Conservation (phyloP, 2,113 vertebrate genomes). For the Marmota monax region DNA sequence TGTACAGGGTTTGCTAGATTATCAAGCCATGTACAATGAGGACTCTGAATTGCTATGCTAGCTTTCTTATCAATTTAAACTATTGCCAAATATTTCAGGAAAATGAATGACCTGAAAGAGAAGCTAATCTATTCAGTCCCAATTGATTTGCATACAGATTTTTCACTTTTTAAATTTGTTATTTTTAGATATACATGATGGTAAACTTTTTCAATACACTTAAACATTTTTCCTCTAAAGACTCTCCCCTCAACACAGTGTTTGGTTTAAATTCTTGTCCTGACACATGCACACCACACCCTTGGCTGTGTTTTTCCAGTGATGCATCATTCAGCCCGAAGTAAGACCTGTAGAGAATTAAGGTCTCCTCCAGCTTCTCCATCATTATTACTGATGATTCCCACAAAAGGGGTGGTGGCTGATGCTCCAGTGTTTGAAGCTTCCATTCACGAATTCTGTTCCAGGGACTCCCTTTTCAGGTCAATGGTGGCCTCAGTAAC, state of each 20-base stretch:
- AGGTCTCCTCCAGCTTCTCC: background rate
- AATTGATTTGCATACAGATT: background rate
- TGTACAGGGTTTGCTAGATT: background rate
- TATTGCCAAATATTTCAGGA: background rate
- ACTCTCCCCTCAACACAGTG: background rate
- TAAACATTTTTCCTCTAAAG: background rate
- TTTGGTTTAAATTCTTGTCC: background rate
- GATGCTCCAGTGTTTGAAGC: background rate
- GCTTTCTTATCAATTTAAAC: background rate
- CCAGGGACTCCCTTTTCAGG: slow-evolving; percentile 43
- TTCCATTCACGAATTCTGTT: slow-evolving; percentile 64
- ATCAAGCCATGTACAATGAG: background rate
- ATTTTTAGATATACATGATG: too few species aligned
- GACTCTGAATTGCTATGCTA: background rate
- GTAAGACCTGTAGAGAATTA: slow-evolving; percentile 47
- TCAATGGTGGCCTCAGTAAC: slow-evolving; percentile 39
- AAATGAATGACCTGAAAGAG: background rate
- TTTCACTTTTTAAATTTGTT: background rate
- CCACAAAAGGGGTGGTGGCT: background rate
- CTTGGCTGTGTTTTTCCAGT: background rate
- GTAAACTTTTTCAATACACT: too few species aligned
- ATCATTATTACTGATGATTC: background rate
- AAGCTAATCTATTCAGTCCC: background rate
- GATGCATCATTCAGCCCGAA: slow-evolving; percentile 66
- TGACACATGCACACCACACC: too few species aligned